Percentiles rank a stretch among this genome's conserved stretches.
Conservation (phyloP, 2,888 invertebrate species). For the Entomobrya multifasciata region DNA sequence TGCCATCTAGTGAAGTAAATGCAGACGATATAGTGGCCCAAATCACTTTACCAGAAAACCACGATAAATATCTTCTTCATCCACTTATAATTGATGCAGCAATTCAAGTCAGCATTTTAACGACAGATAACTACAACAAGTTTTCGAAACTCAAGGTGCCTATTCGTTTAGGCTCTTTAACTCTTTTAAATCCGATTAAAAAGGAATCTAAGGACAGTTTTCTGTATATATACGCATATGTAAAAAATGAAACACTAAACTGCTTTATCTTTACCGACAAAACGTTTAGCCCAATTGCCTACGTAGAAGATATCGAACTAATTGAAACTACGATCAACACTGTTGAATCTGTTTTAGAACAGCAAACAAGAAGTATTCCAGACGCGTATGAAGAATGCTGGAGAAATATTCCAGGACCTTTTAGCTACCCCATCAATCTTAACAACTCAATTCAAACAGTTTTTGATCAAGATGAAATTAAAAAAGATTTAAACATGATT, state of each 20-base stretch:
- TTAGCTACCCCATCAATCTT: background rate
- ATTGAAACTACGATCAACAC: background rate
- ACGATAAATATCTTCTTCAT: background rate
- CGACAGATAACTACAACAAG: background rate
- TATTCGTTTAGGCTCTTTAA: slow-evolving; percentile 37
- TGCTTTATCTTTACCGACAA: background rate
- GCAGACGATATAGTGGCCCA: background rate
- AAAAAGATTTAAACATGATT: too few species aligned
- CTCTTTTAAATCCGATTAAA: background rate
- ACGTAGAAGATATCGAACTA: background rate
- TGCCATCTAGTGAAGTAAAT: too few species aligned
- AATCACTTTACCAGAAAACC: background rate
- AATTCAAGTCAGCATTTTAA: slow-evolving; percentile 26
- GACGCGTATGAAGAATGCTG: slow-evolving; percentile 49
- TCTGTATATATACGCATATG: background rate
- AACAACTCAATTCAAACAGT: too few species aligned
- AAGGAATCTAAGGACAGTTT: too few species aligned
- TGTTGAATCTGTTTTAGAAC: slow-evolving; percentile 22
- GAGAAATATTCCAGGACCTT: background rate
- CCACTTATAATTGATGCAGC: background rate
- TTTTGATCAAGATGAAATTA: background rate
- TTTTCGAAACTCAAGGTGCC: slow-evolving; percentile 49
- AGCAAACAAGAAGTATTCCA: background rate
- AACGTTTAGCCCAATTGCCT: background rate
- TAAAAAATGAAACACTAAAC: background rate